phyloP scores from a whole-genome alignment of 2,797 vertebrate genomes.

The Phyllotis vaccarum region DNA sequence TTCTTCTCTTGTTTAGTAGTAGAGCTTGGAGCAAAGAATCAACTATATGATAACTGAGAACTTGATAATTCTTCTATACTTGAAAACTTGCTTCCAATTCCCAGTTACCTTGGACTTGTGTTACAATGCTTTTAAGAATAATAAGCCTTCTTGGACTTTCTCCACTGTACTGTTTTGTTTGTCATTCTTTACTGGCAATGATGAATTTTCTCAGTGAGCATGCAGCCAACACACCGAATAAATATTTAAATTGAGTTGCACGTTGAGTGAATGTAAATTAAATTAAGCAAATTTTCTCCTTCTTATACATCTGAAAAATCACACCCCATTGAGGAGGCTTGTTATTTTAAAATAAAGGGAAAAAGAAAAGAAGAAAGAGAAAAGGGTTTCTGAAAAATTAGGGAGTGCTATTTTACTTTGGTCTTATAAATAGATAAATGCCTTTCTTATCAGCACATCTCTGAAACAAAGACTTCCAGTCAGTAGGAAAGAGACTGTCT shows the following conservation, averaged over 20 bases:
- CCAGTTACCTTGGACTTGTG: background rate
- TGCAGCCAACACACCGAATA: background rate
- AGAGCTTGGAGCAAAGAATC: background rate
- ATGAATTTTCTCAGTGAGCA: conserved; percentile 37
- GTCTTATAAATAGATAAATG: conserved; percentile 41
- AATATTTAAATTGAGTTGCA: conserved; percentile 55
- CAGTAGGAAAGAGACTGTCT: background rate
- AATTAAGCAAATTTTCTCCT: background rate
- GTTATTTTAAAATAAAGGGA: background rate
- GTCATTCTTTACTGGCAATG: conserved; percentile 24
- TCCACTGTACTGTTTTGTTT: background rate
- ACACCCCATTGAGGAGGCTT: background rate
- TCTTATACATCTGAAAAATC: conserved; percentile 24
- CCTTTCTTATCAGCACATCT: conserved; percentile 21
- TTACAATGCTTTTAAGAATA: conserved; percentile 25
- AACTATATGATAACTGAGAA: background rate
- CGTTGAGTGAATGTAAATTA: conserved; percentile 54
- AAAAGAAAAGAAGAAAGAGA: background rate
- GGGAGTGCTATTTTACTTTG: background rate
- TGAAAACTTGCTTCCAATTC: background rate
- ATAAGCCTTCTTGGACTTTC: background rate
- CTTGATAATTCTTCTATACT: background rate
- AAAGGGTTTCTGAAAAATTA: background rate
- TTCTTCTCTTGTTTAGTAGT: background rate
- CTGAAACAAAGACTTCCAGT: conserved; percentile 23